A percentile compares a stretch with the other conserved stretches of the same genome.
Conservation (phyloP, 2,113 vertebrate species). For the Upupa epops region DNA sequence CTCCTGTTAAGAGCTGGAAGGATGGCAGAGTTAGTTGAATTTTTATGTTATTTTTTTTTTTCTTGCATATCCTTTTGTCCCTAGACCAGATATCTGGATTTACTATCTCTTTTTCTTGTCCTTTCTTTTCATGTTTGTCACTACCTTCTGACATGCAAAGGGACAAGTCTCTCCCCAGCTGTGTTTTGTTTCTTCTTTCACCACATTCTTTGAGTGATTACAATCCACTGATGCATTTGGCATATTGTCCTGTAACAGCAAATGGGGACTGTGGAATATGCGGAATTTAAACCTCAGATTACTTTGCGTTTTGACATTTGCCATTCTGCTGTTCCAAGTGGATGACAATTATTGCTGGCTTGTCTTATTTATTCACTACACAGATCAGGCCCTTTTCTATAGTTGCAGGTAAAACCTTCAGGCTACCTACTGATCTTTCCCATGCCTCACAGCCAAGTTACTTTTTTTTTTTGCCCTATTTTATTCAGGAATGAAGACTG, state of each 20-base stretch:
- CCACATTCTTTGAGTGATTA: background rate
- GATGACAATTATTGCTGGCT: background rate
- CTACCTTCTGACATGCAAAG: background rate
- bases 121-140: background rate
- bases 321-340: background rate
- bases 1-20: background rate
- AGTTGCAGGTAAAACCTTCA: background rate
- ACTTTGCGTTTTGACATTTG: background rate
- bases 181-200: background rate
- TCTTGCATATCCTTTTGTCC: background rate
- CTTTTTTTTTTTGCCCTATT: rapidly evolving
- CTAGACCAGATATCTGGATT: background rate
- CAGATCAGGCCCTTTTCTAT: background rate
- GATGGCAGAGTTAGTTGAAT: background rate
- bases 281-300: background rate
- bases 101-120: background rate
- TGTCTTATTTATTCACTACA: background rate
- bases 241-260: background rate
- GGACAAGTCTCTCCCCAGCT: background rate
- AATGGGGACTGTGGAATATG: background rate
- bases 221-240: background rate
- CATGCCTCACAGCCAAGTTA: background rate
- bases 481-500: background rate
- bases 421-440: background rate
- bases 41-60: background rate